These are phyloP conservation scores for Coptodon bakossiorum DNA, from an alignment of 2,113 vertebrate genomes.

Conservation along the genomic window DNA sequence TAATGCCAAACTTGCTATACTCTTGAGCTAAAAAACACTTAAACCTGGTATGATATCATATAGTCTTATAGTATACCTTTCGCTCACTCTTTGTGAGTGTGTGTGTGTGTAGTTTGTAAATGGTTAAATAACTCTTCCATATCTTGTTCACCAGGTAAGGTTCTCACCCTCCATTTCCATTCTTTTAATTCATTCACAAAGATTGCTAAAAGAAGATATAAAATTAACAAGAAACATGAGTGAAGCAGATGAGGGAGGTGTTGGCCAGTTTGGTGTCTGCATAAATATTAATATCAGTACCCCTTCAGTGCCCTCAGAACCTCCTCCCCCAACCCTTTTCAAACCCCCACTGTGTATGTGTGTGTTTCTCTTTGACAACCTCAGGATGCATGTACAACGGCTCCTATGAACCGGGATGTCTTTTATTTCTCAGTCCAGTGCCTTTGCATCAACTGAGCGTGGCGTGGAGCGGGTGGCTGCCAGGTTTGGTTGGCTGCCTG, in stretches of 20 bases:
- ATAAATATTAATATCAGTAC: slow-evolving; percentile 58
- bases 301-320: slow-evolving; percentile 13
- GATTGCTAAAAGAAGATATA: not conserved
- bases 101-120: not conserved
- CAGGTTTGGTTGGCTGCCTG: slow-evolving; percentile 45
- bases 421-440: slow-evolving; percentile 73
- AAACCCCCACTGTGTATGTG: slow-evolving; percentile 33
- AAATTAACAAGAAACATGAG: not conserved
- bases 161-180: not conserved
- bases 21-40: not conserved
- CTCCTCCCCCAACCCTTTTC: not conserved
- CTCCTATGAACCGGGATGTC: slow-evolving; percentile 65
- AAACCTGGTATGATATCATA: not conserved
- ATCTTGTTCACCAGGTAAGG: not conserved
- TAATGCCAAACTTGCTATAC: not conserved
- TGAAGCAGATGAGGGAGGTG: not conserved
- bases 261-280: slow-evolving; percentile 33
- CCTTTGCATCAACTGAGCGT: slow-evolving; percentile 56
- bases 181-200: not conserved
- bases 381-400: slow-evolving; percentile 60
- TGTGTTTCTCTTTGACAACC: slow-evolving; percentile 58
- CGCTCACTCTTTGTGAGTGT: not conserved
- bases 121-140: not conserved
- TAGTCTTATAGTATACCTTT: not conserved
- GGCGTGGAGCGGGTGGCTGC: slow-evolving; percentile 41